Evolutionary conservation across 2,797 vertebrate genomes (phyloP).

Genomic region (Poecilia velifera): DNA sequence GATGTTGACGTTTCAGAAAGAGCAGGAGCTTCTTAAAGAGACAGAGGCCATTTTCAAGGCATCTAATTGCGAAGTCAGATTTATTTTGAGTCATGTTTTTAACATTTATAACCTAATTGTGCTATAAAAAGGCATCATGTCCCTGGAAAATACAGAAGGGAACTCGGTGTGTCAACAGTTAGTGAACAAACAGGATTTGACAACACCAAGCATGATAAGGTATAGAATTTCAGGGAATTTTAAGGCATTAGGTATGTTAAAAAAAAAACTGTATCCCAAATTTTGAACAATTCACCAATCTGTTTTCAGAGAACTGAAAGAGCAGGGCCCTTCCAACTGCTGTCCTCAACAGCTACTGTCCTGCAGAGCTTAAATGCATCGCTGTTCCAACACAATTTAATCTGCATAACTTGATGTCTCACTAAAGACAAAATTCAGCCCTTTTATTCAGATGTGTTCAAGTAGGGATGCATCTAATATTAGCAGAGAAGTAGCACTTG

Average conservation of each 20-base stretch:
- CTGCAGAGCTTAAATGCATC: neutral
- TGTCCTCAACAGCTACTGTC: neutral
- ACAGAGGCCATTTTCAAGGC: too few species aligned
- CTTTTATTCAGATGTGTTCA: neutral
- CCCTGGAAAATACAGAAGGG: too few species aligned
- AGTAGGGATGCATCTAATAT: neutral
- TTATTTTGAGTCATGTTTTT: too few species aligned
- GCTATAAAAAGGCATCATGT: too few species aligned
- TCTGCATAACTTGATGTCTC: neutral
- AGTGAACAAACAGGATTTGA: neutral
- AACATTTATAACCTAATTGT: too few species aligned
- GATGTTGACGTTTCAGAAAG: too few species aligned
- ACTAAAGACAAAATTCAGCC: neutral
- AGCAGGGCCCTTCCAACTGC: neutral
- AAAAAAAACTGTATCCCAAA: neutral
- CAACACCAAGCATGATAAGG: neutral
- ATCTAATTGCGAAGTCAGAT: too few species aligned
- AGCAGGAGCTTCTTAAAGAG: too few species aligned
- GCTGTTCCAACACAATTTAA: neutral
- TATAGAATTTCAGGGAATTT: neutral
- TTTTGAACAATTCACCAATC: neutral
- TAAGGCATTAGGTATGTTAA: neutral
- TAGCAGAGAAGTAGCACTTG: neutral
- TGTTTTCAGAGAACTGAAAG: neutral
- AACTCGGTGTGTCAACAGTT: too few species aligned